These are phyloP conservation scores for Chrosomus eos DNA, from an alignment of 2,797 vertebrate genomes.

Conservation along the genomic window DNA sequence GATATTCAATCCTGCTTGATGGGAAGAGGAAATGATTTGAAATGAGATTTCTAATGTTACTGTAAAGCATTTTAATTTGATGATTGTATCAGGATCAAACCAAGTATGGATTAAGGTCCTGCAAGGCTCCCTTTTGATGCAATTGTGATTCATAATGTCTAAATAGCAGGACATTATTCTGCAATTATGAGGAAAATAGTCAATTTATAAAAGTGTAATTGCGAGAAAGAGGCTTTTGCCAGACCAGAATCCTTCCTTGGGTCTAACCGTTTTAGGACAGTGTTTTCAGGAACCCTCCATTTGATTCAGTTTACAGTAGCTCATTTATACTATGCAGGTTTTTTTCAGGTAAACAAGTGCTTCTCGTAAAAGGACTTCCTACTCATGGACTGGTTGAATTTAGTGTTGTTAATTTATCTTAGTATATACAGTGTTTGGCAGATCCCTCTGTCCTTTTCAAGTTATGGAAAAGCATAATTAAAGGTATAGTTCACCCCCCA, in stretches of 20 bases:
- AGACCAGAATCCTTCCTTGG: slow-evolving; percentile 7
- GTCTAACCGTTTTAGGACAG: not conserved
- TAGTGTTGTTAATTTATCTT: not conserved
- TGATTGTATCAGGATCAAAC: slow-evolving; percentile 18
- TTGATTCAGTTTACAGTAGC: slow-evolving; percentile 11
- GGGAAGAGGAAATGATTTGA: not conserved
- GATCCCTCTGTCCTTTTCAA: not conserved
- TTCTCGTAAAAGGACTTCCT: slow-evolving; percentile 1
- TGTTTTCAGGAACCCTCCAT: slow-evolving; percentile 1
- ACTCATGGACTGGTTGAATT: not conserved
- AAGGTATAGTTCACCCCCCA: not conserved
- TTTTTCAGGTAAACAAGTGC: slow-evolving; percentile 26
- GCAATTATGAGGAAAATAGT: not conserved
- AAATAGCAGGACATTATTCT: not conserved
- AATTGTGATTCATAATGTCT: not conserved
- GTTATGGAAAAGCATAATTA: not conserved
- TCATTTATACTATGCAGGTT: slow-evolving; percentile 25
- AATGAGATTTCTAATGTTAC: slow-evolving; percentile 5
- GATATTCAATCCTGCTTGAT: not conserved
- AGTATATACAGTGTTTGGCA: slow-evolving; percentile 3
- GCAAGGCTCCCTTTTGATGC: not conserved
- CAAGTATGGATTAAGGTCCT: slow-evolving; percentile 18
- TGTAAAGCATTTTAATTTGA: slow-evolving; percentile 8
- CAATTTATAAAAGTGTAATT: not conserved
- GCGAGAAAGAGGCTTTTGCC: not conserved